Evolutionary conservation across 92 coral and sea anemone genomes (phyloP), one percentile per base, ranked within the genome.

Genomic region (Nematostella vectensis): DNA sequence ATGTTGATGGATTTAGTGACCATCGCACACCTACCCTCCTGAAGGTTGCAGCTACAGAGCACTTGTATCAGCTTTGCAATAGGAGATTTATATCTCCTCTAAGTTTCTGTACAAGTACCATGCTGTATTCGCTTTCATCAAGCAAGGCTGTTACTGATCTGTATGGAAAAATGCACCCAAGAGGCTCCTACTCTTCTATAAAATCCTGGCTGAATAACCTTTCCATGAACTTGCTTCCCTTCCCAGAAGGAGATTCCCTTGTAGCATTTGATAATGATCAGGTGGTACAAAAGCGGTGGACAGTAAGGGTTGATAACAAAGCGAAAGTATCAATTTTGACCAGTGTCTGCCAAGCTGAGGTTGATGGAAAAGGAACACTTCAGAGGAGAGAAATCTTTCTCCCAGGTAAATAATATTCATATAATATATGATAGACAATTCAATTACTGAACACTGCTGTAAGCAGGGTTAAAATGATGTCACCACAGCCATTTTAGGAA

Each of bases 381-480:
- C 59, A 54, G 22, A 54, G 40, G 15, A 33, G 40, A 33, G 40
- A 33, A n/a, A n/a, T n/a, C n/a, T n/a, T 68, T 66, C 31, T 74
- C 59, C n/a, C n/a, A n/a, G n/a, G n/a, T n/a, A n/a, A n/a, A n/a
- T n/a, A n/a, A n/a, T 33, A 33, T 33, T 33, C 40, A 33, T 33
- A 33, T 33, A n/a, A n/a, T n/a, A n/a, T n/a, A n/a, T n/a, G n/a
- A n/a, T n/a, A n/a, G n/a, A n/a, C n/a, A n/a, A n/a, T n/a, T n/a
- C n/a, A n/a, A n/a, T n/a, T n/a, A n/a, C n/a, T n/a, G n/a, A n/a
- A n/a, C n/a, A n/a, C n/a, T n/a, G n/a, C n/a, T n/a, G n/a, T n/a
- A n/a, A n/a, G n/a, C n/a, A n/a, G n/a, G n/a, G n/a, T n/a, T n/a
- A n/a, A n/a, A n/a, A n/a, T n/a, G n/a, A n/a, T n/a, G n/a, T n/a